Percentiles rank a stretch among this genome's conserved stretches.
phyloP scores from a whole-genome alignment of 2,888 invertebrate species.

The Micoletzkya japonica region DNA sequence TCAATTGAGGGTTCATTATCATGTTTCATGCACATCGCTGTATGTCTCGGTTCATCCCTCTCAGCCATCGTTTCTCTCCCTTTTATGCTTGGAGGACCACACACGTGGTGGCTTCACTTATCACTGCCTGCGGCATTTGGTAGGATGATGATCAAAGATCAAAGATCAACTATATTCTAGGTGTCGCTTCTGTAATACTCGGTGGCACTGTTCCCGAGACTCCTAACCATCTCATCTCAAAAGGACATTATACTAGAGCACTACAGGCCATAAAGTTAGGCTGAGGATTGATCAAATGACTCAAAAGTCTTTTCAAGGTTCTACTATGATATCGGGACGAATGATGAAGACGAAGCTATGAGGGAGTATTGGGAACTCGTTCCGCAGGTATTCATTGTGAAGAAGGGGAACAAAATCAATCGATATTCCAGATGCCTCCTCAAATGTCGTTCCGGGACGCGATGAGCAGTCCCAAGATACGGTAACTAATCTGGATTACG shows the following conservation, averaged over 20 bases:
- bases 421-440: constrained; percentile 37
- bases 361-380: constrained; percentile 51
- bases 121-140: constrained; percentile 45
- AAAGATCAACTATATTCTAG: constrained; percentile 8
- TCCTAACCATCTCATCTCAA: constrained; percentile 49
- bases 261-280: constrained; percentile 45
- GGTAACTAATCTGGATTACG: neutral
- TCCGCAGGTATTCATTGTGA: constrained; percentile 33
- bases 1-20: constrained; percentile 40
- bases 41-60: constrained; percentile 54
- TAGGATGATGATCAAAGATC: neutral
- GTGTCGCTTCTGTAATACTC: constrained; percentile 32
- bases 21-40: constrained; percentile 56
- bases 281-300: neutral
- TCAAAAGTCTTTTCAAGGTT: constrained; percentile 38
- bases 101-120: constrained; percentile 50
- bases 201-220: constrained; percentile 49
- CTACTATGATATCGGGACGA: constrained; percentile 48
- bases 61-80: constrained; percentile 55
- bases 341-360: constrained; percentile 50
- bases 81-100: constrained; percentile 47
- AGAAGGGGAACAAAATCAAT: neutral
- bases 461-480: neutral
- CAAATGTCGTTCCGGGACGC: constrained; percentile 44
- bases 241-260: constrained; percentile 42